Conservation (phyloP, 2,797 vertebrate genomes). For the Perodicticus potto region DNA sequence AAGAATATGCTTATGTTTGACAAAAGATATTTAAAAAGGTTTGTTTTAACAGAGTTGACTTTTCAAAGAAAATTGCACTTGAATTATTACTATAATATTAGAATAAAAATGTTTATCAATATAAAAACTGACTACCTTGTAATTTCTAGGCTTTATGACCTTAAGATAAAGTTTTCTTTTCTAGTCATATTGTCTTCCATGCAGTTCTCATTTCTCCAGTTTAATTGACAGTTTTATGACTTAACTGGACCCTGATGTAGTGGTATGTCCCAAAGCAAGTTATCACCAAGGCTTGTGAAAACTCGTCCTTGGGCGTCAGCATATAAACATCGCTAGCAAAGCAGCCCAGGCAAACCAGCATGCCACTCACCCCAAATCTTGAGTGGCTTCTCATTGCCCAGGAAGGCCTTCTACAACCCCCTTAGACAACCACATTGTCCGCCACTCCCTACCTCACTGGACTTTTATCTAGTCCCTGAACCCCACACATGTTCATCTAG, state of each 20-base stretch:
- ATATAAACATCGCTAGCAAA: not conserved
- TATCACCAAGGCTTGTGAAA: not conserved
- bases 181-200: not conserved
- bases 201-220: not conserved
- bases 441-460: not conserved
- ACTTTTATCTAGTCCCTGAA: not conserved
- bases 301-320: not conserved
- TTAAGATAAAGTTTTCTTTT: slow-evolving; percentile 36
- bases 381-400: not conserved
- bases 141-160: slow-evolving; percentile 42
- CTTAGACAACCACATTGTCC: not conserved
- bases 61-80: slow-evolving; percentile 86
- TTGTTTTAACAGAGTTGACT: slow-evolving; percentile 86
- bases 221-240: not conserved
- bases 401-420: not conserved
- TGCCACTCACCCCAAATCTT: not conserved
- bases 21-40: slow-evolving; percentile 87
- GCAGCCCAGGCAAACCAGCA: not conserved
- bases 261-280: not conserved
- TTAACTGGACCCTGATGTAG: not conserved
- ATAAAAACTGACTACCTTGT: slow-evolving; percentile 67
- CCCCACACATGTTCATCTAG: not conserved
- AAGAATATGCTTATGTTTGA: slow-evolving; percentile 83
- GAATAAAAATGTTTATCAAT: slow-evolving; percentile 87
- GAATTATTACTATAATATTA: slow-evolving; percentile 86